phyloP scores from a whole-genome alignment of 2,888 invertebrate genomes.

The Choristoneura rosaceana region DNA sequence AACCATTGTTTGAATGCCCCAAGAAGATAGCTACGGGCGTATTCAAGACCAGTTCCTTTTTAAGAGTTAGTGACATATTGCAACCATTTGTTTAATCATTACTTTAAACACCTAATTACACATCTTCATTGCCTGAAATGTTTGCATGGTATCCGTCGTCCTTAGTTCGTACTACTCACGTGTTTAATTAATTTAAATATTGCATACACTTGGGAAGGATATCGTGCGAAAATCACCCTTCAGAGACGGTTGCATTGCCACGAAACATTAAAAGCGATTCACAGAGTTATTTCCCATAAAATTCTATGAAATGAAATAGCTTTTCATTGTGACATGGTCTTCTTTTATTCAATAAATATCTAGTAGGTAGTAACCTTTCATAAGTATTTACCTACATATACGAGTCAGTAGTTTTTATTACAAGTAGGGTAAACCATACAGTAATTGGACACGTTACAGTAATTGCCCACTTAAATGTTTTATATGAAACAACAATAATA shows the following conservation, averaged over 20 bases:
- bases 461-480: no score
- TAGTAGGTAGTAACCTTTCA: no score
- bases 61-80: slow-evolving; percentile 13
- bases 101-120: slow-evolving; percentile 37
- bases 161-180: slow-evolving; percentile 8
- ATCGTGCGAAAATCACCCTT: slow-evolving; percentile 3
- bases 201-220: not conserved
- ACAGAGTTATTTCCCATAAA: not conserved
- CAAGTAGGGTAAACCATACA: no score
- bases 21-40: not conserved
- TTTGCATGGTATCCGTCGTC: slow-evolving; percentile 14
- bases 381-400: no score
- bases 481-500: no score
- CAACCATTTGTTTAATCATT: slow-evolving; percentile 22
- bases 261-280: not conserved
- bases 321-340: not conserved
- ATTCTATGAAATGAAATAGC: not conserved
- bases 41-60: slow-evolving; percentile 12
- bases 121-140: slow-evolving; percentile 25
- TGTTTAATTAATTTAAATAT: slow-evolving; percentile 9
- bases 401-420: no score
- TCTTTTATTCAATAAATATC: no score
- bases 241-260: not conserved
- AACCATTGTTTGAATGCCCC: not conserved
- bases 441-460: no score